Evolutionary conservation across 1,140 invertebrate species (phyloP).

Genomic region (Cyclina sinensis): DNA sequence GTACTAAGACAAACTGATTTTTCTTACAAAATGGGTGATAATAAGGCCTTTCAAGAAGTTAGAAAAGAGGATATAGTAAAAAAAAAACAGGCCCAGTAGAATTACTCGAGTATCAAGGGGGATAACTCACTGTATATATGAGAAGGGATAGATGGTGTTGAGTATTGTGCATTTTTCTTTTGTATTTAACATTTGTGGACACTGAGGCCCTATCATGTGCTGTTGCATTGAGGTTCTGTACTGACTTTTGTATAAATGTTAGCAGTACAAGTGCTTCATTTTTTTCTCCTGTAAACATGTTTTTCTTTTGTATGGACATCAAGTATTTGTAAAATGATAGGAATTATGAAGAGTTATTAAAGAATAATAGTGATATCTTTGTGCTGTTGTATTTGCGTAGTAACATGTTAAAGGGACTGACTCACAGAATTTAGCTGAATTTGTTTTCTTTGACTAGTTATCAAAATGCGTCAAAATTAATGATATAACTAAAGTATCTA

Average conservation of each 20-base stretch:
- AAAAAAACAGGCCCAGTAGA: neutral
- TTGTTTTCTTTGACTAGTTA: too few species aligned
- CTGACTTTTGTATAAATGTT: neutral
- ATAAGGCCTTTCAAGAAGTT: too few species aligned
- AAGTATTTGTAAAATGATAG: conserved; percentile 35
- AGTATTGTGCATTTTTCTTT: neutral
- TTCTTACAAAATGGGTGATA: too few species aligned
- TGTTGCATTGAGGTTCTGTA: conserved; percentile 14
- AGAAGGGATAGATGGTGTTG: neutral
- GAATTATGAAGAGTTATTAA: conserved; percentile 58
- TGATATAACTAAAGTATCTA: too few species aligned
- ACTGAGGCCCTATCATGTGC: neutral
- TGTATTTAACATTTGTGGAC: conserved; percentile 13
- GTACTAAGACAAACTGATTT: too few species aligned
- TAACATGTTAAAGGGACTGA: too few species aligned
- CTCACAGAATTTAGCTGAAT: too few species aligned
- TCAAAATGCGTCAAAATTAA: too few species aligned
- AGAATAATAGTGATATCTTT: conserved; percentile 45
- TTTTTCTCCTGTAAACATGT: conserved; percentile 3
- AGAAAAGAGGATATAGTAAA: too few species aligned
- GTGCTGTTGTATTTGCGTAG: neutral
- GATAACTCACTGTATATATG: neutral
- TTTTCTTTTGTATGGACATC: conserved; percentile 51
- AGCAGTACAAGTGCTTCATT: neutral
- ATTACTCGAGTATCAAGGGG: neutral